Percentiles rank a stretch among this genome's conserved stretches.
Evolutionary conservation across 2,797 vertebrate species (phyloP).

Genomic region (Scomberomorus guttatus): DNA sequence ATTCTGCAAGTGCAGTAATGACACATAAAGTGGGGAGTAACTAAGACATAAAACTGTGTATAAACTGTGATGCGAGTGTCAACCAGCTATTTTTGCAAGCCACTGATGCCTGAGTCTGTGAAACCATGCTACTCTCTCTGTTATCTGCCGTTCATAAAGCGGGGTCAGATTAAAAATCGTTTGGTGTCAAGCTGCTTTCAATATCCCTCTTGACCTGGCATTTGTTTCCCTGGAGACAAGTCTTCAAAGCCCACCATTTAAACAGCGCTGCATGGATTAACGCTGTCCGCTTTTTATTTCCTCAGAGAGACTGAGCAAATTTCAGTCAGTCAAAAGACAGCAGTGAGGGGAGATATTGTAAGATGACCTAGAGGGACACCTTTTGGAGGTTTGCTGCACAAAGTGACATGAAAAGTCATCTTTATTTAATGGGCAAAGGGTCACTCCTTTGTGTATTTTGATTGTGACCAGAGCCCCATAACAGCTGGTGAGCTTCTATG

Average conservation of each 20-base stretch:
- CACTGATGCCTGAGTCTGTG: background rate
- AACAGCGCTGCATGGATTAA: constrained; percentile 65
- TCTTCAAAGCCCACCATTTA: constrained; percentile 68
- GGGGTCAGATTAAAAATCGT: constrained; percentile 61
- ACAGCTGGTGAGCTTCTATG: background rate
- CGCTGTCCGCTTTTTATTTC: constrained; percentile 75
- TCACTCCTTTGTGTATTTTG: background rate
- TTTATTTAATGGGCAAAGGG: constrained; percentile 9
- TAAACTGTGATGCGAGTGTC: background rate
- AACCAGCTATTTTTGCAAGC: background rate
- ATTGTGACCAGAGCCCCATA: background rate
- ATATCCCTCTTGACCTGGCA: constrained; percentile 63
- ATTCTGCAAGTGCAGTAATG: background rate
- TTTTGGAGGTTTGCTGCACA: background rate
- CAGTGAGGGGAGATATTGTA: constrained; percentile 23
- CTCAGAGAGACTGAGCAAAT: constrained; percentile 73
- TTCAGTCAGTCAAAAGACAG: constrained; percentile 60
- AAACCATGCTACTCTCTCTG: constrained; percentile 16
- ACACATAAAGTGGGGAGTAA: background rate
- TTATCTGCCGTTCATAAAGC: constrained; percentile 43
- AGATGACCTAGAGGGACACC: background rate
- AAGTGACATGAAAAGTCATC: constrained; percentile 8
- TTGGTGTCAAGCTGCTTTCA: constrained; percentile 61
- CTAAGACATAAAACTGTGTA: background rate
- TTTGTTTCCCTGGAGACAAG: constrained; percentile 75